Base-by-base conservation (phyloP, 1,140 invertebrate species). In the Philotrypesis tridentata region DNA sequence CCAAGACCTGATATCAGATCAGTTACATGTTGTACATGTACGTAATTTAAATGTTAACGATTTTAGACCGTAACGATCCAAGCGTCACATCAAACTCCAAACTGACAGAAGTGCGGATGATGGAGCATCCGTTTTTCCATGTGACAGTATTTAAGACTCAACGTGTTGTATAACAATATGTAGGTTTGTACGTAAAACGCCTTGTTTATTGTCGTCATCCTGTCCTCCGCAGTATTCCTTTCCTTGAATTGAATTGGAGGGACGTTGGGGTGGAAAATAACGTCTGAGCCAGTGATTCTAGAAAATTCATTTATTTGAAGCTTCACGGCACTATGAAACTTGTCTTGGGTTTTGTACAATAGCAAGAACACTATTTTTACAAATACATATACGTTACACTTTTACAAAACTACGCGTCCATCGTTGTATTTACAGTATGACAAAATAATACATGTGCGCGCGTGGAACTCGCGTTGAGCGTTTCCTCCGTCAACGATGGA, bases 131-230 rank as follows among this genome's bases (percentile, higher is more conserved):
- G 40, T 55, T 73, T 88, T 86, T 89, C 87, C 86, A 79, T 90
- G 87, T 89, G 87, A 87, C 88, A 89, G 89, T 90, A 91, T 86
- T 84, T 89, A 90, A 89, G 86, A 88, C 86, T 89, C 86, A 89
- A 90, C 87, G 88, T 89, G 89, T 89, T 90, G 86, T 90, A 90
- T 89, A 89, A 89, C 87, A 89, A 89, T 87, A 90, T 89, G 86
- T 89, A 90, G 86, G 86, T 91, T 91, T 91, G 88, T 91, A 91
- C 87, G 85, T 87, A 82, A 79, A 29, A 31, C 48, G 48, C 70
- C 37, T 85, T 74, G 33, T 86, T 85, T 74, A 80, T 85, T 85
- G 82, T n/a, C 21, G 6, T 5, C 48, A 14, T 55, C 5, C 40
- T 43, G 33, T 55, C 21, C 17, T 55, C 6, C n/a, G 6, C n/a